phyloP scores from a whole-genome alignment of 2,888 invertebrate genomes.

The Xanthorhoe spadicearia region DNA sequence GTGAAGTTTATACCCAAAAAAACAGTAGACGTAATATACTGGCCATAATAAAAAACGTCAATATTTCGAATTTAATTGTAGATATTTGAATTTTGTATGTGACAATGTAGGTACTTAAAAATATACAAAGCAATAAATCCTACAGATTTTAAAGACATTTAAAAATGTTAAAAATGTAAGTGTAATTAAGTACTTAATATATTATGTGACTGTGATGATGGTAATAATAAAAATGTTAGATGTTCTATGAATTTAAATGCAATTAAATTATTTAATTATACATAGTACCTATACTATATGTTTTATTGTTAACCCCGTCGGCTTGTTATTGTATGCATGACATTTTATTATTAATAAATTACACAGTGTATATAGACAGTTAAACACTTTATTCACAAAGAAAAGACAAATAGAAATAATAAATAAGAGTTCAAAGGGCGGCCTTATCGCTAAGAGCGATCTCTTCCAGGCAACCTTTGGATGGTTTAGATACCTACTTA shows the following conservation, averaged over 20 bases:
- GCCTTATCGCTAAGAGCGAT: too few relatives aligned
- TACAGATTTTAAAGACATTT: not conserved
- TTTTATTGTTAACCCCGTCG: not conserved
- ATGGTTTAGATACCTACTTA: too few relatives aligned
- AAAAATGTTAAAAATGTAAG: not conserved
- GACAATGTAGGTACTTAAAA: conserved; percentile 29
- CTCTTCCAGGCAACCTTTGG: too few relatives aligned
- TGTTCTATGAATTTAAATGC: conserved; percentile 40
- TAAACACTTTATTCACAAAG: too few relatives aligned
- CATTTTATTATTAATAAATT: not conserved
- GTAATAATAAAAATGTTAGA: conserved; percentile 45
- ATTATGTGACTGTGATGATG: conserved; percentile 65
- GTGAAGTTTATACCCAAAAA: not conserved
- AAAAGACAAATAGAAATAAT: too few relatives aligned
- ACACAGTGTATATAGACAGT: not conserved
- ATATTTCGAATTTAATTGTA: too few relatives aligned
- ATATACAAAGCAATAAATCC: too few relatives aligned
- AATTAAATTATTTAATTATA: conserved; percentile 55
- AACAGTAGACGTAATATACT: not conserved
- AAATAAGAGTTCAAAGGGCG: too few relatives aligned
- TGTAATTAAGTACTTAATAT: conserved; percentile 38
- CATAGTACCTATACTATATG: too few relatives aligned
- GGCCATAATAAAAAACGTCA: not conserved
- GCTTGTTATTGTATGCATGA: too few relatives aligned
- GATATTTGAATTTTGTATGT: too few relatives aligned